Conservation (phyloP, 2,797 vertebrate genomes). For the Ctenochaetus hawaiiensis region DNA sequence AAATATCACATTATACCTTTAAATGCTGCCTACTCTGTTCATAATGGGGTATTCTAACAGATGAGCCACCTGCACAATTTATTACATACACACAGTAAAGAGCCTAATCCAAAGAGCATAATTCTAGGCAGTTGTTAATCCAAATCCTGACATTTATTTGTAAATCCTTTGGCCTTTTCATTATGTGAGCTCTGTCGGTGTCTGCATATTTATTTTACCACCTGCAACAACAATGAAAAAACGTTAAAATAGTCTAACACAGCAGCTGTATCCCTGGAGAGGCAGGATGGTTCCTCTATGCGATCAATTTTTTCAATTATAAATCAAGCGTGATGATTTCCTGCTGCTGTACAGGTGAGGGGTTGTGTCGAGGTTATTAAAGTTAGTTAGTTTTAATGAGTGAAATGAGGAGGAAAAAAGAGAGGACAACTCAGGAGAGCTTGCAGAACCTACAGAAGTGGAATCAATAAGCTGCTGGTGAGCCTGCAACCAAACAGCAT, state of each 20-base stretch:
- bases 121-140: conserved; percentile 38
- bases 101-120: conserved; percentile 29
- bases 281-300: conserved; percentile 28
- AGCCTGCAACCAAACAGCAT: conserved; percentile 37
- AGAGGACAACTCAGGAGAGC: conserved; percentile 12
- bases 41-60: conserved; percentile 17
- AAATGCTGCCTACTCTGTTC: conserved; percentile 25
- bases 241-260: conserved; percentile 19
- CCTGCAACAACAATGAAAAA: conserved; percentile 18
- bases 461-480: conserved; percentile 40
- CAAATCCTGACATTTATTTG: conserved; percentile 33
- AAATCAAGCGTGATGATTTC: conserved; percentile 52
- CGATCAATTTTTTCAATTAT: conserved; percentile 46
- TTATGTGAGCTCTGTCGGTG: conserved; percentile 17
- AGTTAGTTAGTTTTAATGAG: conserved; percentile 34
- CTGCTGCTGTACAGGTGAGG: conserved; percentile 46
- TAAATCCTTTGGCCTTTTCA: conserved; percentile 41
- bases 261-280: conserved; percentile 31
- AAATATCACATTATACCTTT: too few species aligned
- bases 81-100: neutral
- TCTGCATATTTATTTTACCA: conserved; percentile 29
- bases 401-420: conserved; percentile 19
- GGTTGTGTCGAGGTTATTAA: conserved; percentile 34
- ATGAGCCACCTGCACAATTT: conserved; percentile 40
- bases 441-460: conserved; percentile 3